Evolutionary conservation across 2,797 vertebrate genomes (phyloP).

Genomic region (Brachyrhaphis roseni): DNA sequence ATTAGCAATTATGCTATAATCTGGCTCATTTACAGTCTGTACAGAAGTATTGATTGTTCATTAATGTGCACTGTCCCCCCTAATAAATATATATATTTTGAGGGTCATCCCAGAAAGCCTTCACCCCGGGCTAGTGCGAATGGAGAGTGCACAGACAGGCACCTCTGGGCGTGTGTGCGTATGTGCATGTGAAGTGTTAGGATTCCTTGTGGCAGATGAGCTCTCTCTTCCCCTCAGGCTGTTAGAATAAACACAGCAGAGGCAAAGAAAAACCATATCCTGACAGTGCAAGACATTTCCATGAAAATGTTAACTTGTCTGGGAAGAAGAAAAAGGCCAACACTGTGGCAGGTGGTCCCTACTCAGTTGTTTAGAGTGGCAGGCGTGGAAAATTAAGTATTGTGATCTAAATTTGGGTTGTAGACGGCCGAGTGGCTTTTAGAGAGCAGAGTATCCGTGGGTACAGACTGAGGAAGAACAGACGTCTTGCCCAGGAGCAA

Average conservation of each 20-base stretch:
- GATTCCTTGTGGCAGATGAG: constrained; percentile 73
- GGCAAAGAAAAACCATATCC: constrained; percentile 61
- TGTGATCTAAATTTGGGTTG: constrained; percentile 11
- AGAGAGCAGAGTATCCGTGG: constrained; percentile 5
- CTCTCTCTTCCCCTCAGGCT: constrained; percentile 46
- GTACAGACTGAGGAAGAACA: constrained; percentile 15
- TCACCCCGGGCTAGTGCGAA: constrained; percentile 46
- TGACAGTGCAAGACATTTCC: constrained; percentile 41
- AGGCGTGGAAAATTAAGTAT: background rate
- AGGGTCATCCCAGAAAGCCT: constrained; percentile 66
- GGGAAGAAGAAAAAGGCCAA: background rate
- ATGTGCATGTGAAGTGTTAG: constrained; percentile 39
- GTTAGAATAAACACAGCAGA: constrained; percentile 61
- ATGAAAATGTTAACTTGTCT: constrained; percentile 48
- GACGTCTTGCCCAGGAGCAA: constrained; percentile 21
- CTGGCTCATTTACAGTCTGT: no score
- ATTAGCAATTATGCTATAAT: no score
- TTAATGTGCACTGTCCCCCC: no score
- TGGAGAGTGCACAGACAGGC: constrained; percentile 63
- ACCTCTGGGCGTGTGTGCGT: constrained; percentile 52
- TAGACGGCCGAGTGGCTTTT: constrained; percentile 13
- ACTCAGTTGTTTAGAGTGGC: background rate
- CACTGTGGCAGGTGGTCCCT: constrained; percentile 6
- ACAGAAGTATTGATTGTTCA: no score
- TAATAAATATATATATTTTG: no score